A percentile compares a stretch with the other conserved stretches of the same genome.
phyloP scores from a whole-genome alignment of 2,888 invertebrate genomes.

The Tridacna gigas region DNA sequence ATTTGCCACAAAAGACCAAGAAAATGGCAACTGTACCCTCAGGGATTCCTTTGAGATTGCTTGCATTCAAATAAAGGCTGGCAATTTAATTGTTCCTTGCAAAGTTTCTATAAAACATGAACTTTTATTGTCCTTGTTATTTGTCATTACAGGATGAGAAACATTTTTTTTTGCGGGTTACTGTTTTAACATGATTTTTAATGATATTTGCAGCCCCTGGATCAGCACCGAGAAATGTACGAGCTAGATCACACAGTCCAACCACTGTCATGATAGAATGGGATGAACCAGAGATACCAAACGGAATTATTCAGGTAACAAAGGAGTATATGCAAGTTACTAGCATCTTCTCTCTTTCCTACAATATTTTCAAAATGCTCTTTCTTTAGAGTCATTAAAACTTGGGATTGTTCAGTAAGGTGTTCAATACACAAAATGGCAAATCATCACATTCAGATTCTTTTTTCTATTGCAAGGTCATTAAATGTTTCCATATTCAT shows the following conservation, averaged over 20 bases:
- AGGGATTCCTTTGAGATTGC: slow-evolving; percentile 6
- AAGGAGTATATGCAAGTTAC: no score
- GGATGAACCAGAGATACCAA: slow-evolving; percentile 98
- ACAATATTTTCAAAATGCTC: no score
- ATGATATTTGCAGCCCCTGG: slow-evolving; percentile 92
- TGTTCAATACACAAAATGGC: no score
- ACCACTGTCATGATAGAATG: slow-evolving; percentile 99
- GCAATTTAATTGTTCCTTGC: neutral
- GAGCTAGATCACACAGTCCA: slow-evolving; percentile 96
- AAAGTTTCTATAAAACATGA: neutral
- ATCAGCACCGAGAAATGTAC: slow-evolving; percentile 96
- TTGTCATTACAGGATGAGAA: neutral
- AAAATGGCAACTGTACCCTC: slow-evolving; percentile 14
- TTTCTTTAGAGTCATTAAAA: no score
- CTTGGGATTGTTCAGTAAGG: no score
- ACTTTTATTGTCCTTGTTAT: neutral
- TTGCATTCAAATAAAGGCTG: neutral
- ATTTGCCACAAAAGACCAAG: slow-evolving; percentile 4
- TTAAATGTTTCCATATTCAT: no score
- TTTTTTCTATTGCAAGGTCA: no score
- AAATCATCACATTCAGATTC: no score
- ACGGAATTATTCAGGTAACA: slow-evolving; percentile 97
- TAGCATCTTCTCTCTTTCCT: no score
- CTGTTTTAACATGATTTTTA: neutral
- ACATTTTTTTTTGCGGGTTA: neutral